Conservation (phyloP, 2,113 vertebrate genomes). For the Pituophis catenifer region DNA sequence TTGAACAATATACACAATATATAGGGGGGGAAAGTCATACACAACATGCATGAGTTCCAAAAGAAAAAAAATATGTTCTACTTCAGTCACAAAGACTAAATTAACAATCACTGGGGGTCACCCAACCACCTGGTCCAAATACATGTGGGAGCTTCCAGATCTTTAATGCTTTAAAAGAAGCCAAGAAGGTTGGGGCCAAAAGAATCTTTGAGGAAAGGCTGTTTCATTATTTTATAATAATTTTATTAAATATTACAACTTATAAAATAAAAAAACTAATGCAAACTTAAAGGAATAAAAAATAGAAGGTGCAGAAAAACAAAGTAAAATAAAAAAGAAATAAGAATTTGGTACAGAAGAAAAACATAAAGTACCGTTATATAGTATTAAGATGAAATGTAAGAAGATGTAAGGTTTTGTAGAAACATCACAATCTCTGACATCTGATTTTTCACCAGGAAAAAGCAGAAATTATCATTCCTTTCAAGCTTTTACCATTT, state of each 20-base stretch:
- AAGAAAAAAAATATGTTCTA: neutral
- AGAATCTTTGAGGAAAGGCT: neutral
- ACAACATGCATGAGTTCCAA: neutral
- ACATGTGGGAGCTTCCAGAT: neutral
- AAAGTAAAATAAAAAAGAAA: neutral
- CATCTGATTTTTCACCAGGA: neutral
- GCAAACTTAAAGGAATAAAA: neutral
- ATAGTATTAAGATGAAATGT: neutral
- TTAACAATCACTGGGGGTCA: neutral
- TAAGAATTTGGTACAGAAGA: neutral
- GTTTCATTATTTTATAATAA: neutral
- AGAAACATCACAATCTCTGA: neutral
- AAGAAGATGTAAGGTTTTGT: neutral
- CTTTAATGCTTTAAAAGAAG: neutral
- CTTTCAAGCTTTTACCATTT: neutral
- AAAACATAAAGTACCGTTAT: neutral
- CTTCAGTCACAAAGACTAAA: neutral
- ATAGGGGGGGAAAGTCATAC: neutral
- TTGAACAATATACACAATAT: neutral
- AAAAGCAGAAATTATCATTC: neutral
- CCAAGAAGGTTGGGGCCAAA: neutral
- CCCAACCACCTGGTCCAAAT: neutral
- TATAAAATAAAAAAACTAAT: neutral
- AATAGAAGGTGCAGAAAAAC: neutral
- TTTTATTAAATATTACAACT: neutral